Evolutionary conservation across 2,113 vertebrate species (phyloP).

Genomic region (Pandion haliaetus): DNA sequence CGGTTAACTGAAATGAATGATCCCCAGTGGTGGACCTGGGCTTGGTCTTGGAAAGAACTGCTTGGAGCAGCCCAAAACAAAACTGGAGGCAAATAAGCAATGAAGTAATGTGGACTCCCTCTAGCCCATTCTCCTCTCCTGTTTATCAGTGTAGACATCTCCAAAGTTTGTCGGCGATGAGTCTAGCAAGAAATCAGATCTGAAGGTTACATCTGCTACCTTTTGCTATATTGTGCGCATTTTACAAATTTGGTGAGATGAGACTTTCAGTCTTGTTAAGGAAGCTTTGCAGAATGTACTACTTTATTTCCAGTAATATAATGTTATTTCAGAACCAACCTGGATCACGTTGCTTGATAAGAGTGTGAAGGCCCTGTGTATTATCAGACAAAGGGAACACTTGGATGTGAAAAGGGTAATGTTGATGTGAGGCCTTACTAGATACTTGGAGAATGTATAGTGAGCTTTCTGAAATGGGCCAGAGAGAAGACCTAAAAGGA

Average conservation of each 20-base stretch:
- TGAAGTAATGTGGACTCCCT: neutral
- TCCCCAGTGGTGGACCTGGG: neutral
- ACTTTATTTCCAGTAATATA: neutral
- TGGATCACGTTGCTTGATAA: neutral
- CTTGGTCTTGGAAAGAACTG: neutral
- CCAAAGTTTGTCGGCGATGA: neutral
- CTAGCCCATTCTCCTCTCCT: neutral
- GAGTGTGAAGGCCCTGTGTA: neutral
- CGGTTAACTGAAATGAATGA: neutral
- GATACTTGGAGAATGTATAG: neutral
- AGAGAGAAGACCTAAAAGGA: neutral
- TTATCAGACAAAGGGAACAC: neutral
- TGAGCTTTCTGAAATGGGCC: neutral
- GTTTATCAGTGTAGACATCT: neutral
- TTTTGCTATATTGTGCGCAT: neutral
- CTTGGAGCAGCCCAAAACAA: neutral
- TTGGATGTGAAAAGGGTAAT: neutral
- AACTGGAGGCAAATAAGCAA: neutral
- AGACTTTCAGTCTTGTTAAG: neutral
- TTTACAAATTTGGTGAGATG: neutral
- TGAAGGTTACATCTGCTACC: neutral
- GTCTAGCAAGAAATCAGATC: neutral
- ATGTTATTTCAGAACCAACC: neutral
- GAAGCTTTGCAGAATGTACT: neutral
- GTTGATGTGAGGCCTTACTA: neutral